phyloP scores from a whole-genome alignment of 2,797 vertebrate genomes.

The Microctenopoma lineatum region DNA sequence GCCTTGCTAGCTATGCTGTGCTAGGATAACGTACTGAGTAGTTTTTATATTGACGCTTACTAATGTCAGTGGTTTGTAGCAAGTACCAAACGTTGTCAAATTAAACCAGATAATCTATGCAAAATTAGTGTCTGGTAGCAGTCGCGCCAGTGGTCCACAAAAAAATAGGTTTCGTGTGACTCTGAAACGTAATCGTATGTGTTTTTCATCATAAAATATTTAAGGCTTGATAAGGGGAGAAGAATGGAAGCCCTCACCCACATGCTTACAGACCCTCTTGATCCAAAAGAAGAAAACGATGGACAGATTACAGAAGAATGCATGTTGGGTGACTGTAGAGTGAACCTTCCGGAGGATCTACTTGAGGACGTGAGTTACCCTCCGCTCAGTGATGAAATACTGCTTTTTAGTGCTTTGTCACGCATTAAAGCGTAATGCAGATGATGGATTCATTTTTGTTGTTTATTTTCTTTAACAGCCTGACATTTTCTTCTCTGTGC shows the following conservation, averaged over 20 bases:
- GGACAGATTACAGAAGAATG: constrained; percentile 94
- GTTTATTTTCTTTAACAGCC: constrained; percentile 81
- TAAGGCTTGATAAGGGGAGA: constrained; percentile 6
- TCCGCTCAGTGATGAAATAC: not conserved
- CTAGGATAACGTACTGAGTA: not conserved
- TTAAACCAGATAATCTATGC: not conserved
- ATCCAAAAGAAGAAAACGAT: constrained; percentile 86
- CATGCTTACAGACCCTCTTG: constrained; percentile 92
- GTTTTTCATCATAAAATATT: not conserved
- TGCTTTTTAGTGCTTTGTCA: not conserved
- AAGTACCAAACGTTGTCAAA: not conserved
- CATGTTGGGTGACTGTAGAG: constrained; percentile 89
- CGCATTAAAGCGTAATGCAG: not conserved
- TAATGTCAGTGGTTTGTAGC: not conserved
- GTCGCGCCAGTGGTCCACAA: not conserved
- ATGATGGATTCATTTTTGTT: not conserved
- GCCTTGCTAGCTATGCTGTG: constrained; percentile 7
- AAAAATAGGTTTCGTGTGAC: not conserved
- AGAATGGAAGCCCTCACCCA: constrained; percentile 92
- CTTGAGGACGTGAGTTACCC: constrained; percentile 91
- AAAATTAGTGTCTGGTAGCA: not conserved
- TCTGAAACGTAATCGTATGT: not conserved
- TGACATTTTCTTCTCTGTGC: constrained; percentile 94
- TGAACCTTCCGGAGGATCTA: constrained; percentile 93
- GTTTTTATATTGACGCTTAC: constrained; percentile 18